Evolutionary conservation across 1,140 invertebrate species (phyloP).

Genomic region (Papilio xuthus): DNA sequence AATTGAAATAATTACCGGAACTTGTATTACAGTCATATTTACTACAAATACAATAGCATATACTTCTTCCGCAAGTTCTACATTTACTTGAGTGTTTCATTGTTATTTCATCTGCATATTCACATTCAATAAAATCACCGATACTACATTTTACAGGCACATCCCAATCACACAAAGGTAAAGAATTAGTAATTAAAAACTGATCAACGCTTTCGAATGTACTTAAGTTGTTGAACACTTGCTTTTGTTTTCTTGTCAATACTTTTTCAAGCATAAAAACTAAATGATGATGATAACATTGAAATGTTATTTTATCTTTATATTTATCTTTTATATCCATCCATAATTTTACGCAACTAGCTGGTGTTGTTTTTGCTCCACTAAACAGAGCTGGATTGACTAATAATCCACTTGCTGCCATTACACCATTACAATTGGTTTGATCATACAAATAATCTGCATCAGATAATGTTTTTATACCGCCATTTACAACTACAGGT

Average conservation of each 20-base stretch:
- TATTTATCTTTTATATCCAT: slow-evolving; percentile 85
- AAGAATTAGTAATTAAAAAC: slow-evolving; percentile 85
- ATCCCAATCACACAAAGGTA: slow-evolving; percentile 49
- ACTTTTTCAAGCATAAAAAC: slow-evolving; percentile 96
- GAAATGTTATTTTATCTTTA: slow-evolving; percentile 84
- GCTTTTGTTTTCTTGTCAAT: slow-evolving; percentile 86
- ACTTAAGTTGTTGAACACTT: slow-evolving; percentile 90
- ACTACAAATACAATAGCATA: slow-evolving; percentile 65
- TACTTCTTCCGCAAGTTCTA: slow-evolving; percentile 67
- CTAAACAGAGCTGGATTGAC: slow-evolving; percentile 95
- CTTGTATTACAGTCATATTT: slow-evolving; percentile 62
- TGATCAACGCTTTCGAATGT: slow-evolving; percentile 86
- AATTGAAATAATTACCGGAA: slow-evolving; percentile 66
- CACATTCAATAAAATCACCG: slow-evolving; percentile 64
- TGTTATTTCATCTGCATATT: slow-evolving; percentile 68
- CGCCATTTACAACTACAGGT: slow-evolving; percentile 96
- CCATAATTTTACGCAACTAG: slow-evolving; percentile 93
- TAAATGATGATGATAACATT: slow-evolving; percentile 95
- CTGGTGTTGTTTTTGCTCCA: slow-evolving; percentile 86
- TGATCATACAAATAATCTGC: slow-evolving; percentile 84
- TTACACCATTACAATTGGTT: slow-evolving; percentile 91
- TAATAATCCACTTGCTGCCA: slow-evolving; percentile 94
- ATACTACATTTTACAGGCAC: slow-evolving; percentile 46
- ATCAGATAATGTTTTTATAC: slow-evolving; percentile 88
- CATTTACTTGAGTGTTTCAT: slow-evolving; percentile 68